Conservation (phyloP, 1,140 invertebrate species). For the Hylyphantes graminicola region DNA sequence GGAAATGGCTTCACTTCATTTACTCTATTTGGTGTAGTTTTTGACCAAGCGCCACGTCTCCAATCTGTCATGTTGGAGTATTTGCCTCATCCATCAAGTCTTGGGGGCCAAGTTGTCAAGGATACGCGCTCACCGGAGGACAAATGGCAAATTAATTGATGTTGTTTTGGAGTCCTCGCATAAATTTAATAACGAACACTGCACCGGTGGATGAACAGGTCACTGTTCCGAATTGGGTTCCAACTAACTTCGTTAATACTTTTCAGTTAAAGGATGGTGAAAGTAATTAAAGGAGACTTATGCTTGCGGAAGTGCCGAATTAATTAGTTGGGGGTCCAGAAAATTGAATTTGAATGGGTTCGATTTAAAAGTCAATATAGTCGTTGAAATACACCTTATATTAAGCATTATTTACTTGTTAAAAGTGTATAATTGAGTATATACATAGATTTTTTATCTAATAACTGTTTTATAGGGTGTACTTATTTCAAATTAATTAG, state of each 20-base stretch:
- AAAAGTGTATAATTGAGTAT: too few relatives aligned
- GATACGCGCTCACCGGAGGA: conserved; percentile 11
- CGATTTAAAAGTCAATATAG: too few relatives aligned
- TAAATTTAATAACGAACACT: conserved; percentile 38
- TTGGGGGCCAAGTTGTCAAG: conserved; percentile 16
- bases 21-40: too few relatives aligned
- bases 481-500: too few relatives aligned
- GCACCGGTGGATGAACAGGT: background rate
- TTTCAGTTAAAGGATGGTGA: conserved; percentile 2
- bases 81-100: conserved; percentile 33
- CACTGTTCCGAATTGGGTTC: background rate
- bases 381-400: too few relatives aligned
- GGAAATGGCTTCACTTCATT: too few relatives aligned
- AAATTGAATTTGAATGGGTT: too few relatives aligned
- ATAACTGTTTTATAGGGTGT: too few relatives aligned
- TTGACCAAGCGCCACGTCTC: too few relatives aligned
- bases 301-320: background rate
- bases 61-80: background rate
- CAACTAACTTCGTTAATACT: conserved; percentile 8
- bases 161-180: conserved; percentile 40
- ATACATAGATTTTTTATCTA: too few relatives aligned
- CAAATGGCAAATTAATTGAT: conserved; percentile 55
- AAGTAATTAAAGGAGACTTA: conserved; percentile 16
- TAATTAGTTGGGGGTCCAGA: too few relatives aligned
- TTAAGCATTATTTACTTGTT: too few relatives aligned